Conservation (phyloP, 2,888 invertebrate species). For the Caenorhabditis sp. region DNA sequence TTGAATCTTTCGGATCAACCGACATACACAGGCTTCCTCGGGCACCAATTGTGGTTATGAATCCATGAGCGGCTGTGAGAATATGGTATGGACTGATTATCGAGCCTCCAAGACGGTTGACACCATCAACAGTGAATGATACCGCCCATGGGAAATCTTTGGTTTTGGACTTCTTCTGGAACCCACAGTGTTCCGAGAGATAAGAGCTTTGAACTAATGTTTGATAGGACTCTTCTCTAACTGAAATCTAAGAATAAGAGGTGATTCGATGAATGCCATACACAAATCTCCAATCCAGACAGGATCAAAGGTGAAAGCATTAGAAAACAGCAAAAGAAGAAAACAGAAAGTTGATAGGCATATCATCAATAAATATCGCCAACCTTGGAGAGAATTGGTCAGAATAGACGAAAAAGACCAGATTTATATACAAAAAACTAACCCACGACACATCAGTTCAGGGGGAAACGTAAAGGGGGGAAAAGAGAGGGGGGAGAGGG, state of each 20-base stretch:
- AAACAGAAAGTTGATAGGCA: constrained; percentile 22
- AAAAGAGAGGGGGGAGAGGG: background rate
- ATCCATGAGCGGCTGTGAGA: constrained; percentile 81
- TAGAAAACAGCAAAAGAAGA: background rate
- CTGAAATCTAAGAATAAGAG: constrained; percentile 21
- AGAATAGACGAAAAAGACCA: constrained; percentile 8
- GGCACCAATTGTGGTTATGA: constrained; percentile 71
- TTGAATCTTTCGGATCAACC: constrained; percentile 19
- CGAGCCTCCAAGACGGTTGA: constrained; percentile 76
- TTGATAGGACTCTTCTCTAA: constrained; percentile 37
- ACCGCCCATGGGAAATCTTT: constrained; percentile 78
- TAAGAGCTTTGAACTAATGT: background rate
- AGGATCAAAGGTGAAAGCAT: constrained; percentile 35
- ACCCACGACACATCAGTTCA: constrained; percentile 25
- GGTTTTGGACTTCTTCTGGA: constrained; percentile 41
- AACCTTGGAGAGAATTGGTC: constrained; percentile 10
- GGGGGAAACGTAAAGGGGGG: constrained; percentile 5
- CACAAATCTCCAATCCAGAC: constrained; percentile 59
- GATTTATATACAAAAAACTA: constrained; percentile 30
- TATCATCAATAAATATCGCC: constrained; percentile 9
- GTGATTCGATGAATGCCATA: constrained; percentile 16
- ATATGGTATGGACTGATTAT: constrained; percentile 82
- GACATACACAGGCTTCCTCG: constrained; percentile 44
- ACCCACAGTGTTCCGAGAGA: constrained; percentile 46
- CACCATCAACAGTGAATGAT: constrained; percentile 70